These are phyloP conservation scores for Coleophora flavipennella DNA, from an alignment of 2,888 invertebrate species.

Conservation along the genomic window DNA sequence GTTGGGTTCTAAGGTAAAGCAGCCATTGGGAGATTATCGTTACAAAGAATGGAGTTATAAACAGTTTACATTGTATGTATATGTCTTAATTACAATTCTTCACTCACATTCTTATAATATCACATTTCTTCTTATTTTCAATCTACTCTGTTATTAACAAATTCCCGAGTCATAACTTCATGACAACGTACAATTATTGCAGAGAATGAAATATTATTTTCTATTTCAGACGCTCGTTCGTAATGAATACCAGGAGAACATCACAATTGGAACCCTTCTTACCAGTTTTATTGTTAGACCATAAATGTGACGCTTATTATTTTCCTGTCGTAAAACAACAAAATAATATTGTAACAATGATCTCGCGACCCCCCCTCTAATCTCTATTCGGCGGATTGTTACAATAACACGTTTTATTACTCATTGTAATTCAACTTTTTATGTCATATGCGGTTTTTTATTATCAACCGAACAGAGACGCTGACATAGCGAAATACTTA, in stretches of 20 bases:
- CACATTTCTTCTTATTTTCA: no score
- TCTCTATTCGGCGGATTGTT: slow-evolving; percentile 41
- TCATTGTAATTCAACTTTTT: slow-evolving; percentile 51
- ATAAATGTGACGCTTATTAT: slow-evolving; percentile 62
- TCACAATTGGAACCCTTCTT: slow-evolving; percentile 34
- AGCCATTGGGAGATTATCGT: no score
- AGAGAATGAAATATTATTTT: slow-evolving; percentile 13
- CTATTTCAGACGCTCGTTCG: slow-evolving; percentile 4
- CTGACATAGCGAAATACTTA: slow-evolving; percentile 7
- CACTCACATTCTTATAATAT: no score
- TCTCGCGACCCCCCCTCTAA: slow-evolving; percentile 43
- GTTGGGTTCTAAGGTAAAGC: no score
- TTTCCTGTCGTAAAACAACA: slow-evolving; percentile 66
- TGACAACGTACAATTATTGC: slow-evolving; percentile 3
- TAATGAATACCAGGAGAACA: slow-evolving; percentile 17
- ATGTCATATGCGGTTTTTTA: slow-evolving; percentile 48
- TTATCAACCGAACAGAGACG: slow-evolving; percentile 39
- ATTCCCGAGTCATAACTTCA: slow-evolving; percentile 2
- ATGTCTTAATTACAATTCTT: no score
- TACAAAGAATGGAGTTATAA: no score
- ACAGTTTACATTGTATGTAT: no score
- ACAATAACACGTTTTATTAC: slow-evolving; percentile 53
- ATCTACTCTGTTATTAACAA: slow-evolving; percentile 1
- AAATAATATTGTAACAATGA: slow-evolving; percentile 61
- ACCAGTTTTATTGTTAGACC: slow-evolving; percentile 48